Percentiles rank a stretch among this genome's conserved stretches.
Conservation (phyloP, 2,113 vertebrate genomes). For the Lagenorhynchus albirostris region DNA sequence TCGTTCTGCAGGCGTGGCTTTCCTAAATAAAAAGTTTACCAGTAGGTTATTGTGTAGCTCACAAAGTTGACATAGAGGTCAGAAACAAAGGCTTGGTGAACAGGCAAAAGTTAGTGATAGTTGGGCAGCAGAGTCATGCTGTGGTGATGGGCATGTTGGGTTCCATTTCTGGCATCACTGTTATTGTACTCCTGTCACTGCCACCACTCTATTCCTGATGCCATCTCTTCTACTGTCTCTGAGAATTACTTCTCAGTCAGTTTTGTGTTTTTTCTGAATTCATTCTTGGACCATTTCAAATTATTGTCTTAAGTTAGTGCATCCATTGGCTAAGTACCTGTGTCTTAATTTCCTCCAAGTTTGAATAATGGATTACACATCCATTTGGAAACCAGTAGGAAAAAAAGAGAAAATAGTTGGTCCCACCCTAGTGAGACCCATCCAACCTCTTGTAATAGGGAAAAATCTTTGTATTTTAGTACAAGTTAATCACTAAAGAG, state of each 20-base stretch:
- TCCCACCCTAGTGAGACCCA: not conserved
- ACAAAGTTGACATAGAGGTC: not conserved
- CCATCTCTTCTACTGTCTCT: not conserved
- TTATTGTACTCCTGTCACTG: not conserved
- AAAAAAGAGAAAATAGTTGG: not conserved
- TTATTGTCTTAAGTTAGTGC: not conserved
- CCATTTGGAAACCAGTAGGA: not conserved
- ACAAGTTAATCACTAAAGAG: not conserved
- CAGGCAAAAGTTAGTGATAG: not conserved
- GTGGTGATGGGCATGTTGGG: fast-evolving
- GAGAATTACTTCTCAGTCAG: not conserved
- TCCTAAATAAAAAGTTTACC: not conserved
- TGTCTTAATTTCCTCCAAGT: not conserved
- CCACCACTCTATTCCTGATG: not conserved
- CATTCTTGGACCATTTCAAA: not conserved
- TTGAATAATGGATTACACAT: not conserved
- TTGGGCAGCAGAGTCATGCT: fast-evolving
- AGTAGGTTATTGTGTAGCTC: not conserved
- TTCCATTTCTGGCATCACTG: too few relatives aligned
- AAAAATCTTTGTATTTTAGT: not conserved
- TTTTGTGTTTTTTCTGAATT: not conserved
- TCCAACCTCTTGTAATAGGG: not conserved
- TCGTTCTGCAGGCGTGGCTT: not conserved
- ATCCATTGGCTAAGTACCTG: not conserved
- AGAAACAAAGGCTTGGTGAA: not conserved